phyloP scores from a whole-genome alignment of 2,888 invertebrate species.

The Stenolophus ochropezus region DNA sequence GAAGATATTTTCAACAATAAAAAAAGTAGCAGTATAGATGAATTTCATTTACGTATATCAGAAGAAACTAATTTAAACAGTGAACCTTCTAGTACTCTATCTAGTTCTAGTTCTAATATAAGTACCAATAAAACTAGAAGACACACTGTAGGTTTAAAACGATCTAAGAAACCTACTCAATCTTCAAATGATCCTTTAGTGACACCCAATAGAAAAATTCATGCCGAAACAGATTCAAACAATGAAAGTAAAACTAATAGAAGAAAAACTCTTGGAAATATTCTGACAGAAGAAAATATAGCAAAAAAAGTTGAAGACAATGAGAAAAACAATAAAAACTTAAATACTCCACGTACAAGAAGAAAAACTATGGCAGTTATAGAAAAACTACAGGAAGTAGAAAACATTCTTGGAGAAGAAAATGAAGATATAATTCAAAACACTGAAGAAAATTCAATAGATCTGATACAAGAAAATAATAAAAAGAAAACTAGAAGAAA shows the following conservation, averaged over 20 bases:
- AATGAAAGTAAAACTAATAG: neutral
- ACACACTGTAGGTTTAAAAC: neutral
- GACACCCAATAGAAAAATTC: neutral
- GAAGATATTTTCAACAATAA: neutral
- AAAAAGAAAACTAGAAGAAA: too few species aligned
- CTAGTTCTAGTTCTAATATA: neutral
- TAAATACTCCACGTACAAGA: too few species aligned
- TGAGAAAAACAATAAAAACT: too few species aligned
- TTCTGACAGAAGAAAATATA: neutral
- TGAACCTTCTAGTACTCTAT: neutral
- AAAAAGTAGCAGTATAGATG: neutral
- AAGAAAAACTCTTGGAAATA: neutral
- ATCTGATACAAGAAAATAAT: neutral
- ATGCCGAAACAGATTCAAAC: neutral
- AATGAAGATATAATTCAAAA: neutral
- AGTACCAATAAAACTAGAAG: neutral
- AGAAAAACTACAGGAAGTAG: too few species aligned
- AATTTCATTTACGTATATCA: too few species aligned
- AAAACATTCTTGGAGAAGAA: too few species aligned
- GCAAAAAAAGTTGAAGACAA: too few species aligned
- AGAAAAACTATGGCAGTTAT: too few species aligned
- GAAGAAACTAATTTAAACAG: neutral
- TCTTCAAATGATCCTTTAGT: neutral
- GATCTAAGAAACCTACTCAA: neutral
- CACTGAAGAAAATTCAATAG: neutral